phyloP scores from a whole-genome alignment of 2,888 invertebrate species.

The Epinotia brunnichana region DNA sequence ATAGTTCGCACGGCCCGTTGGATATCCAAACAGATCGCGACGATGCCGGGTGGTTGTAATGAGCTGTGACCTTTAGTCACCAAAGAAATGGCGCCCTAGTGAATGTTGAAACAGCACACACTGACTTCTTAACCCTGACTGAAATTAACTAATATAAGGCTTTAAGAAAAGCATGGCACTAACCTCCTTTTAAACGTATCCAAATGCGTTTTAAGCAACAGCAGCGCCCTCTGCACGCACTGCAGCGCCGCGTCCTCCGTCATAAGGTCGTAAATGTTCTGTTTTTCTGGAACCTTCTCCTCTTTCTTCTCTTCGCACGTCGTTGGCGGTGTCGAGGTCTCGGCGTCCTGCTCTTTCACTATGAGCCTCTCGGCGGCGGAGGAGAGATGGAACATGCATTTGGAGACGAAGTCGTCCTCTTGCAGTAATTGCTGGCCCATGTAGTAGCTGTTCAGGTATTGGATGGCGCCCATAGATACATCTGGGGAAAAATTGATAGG shows the following conservation, averaged over 20 bases:
- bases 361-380: constrained; percentile 90
- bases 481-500: constrained; percentile 75
- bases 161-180: constrained; percentile 28
- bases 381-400: constrained; percentile 96
- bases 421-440: constrained; percentile 95
- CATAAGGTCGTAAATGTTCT: constrained; percentile 79
- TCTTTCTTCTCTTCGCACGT: constrained; percentile 59
- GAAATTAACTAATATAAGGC: background rate
- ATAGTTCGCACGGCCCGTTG: no score
- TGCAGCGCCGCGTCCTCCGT: constrained; percentile 91
- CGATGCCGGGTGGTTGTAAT: no score
- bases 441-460: constrained; percentile 96
- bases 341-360: constrained; percentile 66
- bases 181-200: constrained; percentile 94
- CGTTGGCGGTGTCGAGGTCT: constrained; percentile 53
- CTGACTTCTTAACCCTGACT: no score
- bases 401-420: constrained; percentile 95
- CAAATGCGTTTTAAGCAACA: constrained; percentile 95
- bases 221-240: constrained; percentile 94
- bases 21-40: no score
- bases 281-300: constrained; percentile 70
- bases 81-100: no score
- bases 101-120: no score
- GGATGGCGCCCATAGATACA: constrained; percentile 97
- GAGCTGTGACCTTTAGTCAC: no score